Evolutionary conservation across 2,888 invertebrate species (phyloP).

Genomic region (Portevinia maculata): DNA sequence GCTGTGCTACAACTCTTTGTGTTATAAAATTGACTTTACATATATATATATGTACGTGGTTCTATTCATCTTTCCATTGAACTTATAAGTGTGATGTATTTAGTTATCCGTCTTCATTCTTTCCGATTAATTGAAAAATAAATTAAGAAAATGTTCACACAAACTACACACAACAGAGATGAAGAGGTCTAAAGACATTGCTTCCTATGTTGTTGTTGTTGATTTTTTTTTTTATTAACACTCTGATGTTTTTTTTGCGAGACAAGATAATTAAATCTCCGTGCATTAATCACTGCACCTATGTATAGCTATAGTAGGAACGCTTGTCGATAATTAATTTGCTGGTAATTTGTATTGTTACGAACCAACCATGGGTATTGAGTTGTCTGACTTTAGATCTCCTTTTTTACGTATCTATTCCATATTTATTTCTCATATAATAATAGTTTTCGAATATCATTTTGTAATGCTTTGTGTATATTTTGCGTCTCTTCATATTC

Average conservation of each 20-base stretch:
- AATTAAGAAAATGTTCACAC: constrained; percentile 38
- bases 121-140: constrained; percentile 43
- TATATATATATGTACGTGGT: background rate
- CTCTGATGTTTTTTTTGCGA: constrained; percentile 39
- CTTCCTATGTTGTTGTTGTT: too few relatives aligned
- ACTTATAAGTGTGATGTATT: constrained; percentile 27
- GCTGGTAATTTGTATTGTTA: constrained; percentile 81
- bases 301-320: constrained; percentile 27
- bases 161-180: constrained; percentile 6
- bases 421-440: background rate
- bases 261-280: constrained; percentile 80
- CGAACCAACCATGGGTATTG: constrained; percentile 71
- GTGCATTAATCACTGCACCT: constrained; percentile 80
- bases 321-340: constrained; percentile 79
- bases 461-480: constrained; percentile 29
- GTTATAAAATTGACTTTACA: background rate
- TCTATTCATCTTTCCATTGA: constrained; percentile 20
- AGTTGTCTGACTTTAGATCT: constrained; percentile 11
- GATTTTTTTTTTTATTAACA: too few relatives aligned
- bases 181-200: background rate
- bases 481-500: constrained; percentile 1
- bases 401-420: background rate
- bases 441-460: constrained; percentile 43
- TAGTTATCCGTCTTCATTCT: constrained; percentile 27
- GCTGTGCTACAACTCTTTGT: too few relatives aligned